A percentile compares a stretch with the other conserved stretches of the same genome.
Evolutionary conservation across 1,140 invertebrate genomes (phyloP).

Genomic region (Drosophila arizonae): DNA sequence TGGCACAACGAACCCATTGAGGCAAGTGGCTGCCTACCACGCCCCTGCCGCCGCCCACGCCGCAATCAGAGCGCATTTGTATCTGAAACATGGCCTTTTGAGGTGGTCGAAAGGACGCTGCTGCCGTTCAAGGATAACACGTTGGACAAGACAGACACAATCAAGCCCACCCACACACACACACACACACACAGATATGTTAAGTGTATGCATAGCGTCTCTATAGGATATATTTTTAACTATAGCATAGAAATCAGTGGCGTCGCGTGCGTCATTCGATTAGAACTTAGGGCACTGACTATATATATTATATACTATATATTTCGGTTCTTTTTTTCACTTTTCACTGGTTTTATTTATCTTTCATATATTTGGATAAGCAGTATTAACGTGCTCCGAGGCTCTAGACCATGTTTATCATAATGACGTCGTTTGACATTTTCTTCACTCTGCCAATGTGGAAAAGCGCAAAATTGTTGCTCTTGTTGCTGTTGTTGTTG

Average conservation of each 20-base stretch:
- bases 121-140: conserved; percentile 55
- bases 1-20: conserved; percentile 61
- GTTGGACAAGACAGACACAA: conserved; percentile 42
- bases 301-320: not conserved
- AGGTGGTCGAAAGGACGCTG: conserved; percentile 54
- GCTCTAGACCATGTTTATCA: conserved; percentile 54
- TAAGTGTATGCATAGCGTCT: not conserved
- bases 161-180: conserved; percentile 6
- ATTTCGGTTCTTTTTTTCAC: conserved; percentile 5
- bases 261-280: conserved; percentile 71
- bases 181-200: not conserved
- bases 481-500: conserved; percentile 32
- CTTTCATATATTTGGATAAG: conserved; percentile 63
- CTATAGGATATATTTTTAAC: conserved; percentile 28
- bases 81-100: conserved; percentile 25
- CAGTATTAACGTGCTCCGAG: conserved; percentile 42
- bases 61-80: conserved; percentile 72
- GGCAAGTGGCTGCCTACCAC: conserved; percentile 43
- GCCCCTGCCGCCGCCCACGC: not conserved
- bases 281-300: conserved; percentile 57
- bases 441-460: conserved; percentile 34
- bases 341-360: conserved; percentile 54
- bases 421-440: conserved; percentile 67
- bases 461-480: conserved; percentile 28
- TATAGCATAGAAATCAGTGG: conserved; percentile 56